Evolutionary conservation across 2,888 invertebrate species (phyloP).

Genomic region (Amphipoea oculea): DNA sequence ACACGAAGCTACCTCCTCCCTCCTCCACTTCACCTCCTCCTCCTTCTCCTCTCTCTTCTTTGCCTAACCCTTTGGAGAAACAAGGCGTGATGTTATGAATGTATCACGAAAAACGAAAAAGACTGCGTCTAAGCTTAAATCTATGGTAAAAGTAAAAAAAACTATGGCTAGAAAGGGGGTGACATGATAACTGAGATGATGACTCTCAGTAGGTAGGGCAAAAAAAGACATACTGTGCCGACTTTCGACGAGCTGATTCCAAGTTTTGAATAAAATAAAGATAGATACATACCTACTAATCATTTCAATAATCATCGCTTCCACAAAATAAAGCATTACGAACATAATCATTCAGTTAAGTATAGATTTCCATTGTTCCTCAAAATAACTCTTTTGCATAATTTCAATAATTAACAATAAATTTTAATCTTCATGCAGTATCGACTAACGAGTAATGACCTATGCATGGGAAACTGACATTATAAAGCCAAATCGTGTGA

Average conservation of each 20-base stretch:
- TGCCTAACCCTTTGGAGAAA: background rate
- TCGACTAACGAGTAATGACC: constrained; percentile 30
- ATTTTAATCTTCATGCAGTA: constrained; percentile 16
- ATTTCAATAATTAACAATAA: constrained; percentile 6
- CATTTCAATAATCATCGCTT: background rate
- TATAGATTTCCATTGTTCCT: background rate
- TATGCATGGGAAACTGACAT: constrained; percentile 57
- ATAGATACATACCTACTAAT: background rate
- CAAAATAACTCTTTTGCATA: constrained; percentile 2
- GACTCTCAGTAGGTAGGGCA: background rate
- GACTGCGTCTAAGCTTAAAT: background rate
- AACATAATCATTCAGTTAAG: background rate
- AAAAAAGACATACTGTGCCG: background rate
- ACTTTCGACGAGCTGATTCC: background rate
- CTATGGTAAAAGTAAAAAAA: background rate
- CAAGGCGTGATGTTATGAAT: background rate
- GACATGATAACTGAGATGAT: background rate
- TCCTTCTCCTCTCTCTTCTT: background rate
- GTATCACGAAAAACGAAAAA: background rate
- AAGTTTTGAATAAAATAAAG: background rate
- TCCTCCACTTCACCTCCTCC: no score
- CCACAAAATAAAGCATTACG: background rate
- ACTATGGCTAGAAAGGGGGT: background rate
- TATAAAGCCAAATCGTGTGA: constrained; percentile 45
- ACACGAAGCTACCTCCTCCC: background rate